Conservation (phyloP, 2,888 invertebrate species). For the Azorinus chamasolen region DNA sequence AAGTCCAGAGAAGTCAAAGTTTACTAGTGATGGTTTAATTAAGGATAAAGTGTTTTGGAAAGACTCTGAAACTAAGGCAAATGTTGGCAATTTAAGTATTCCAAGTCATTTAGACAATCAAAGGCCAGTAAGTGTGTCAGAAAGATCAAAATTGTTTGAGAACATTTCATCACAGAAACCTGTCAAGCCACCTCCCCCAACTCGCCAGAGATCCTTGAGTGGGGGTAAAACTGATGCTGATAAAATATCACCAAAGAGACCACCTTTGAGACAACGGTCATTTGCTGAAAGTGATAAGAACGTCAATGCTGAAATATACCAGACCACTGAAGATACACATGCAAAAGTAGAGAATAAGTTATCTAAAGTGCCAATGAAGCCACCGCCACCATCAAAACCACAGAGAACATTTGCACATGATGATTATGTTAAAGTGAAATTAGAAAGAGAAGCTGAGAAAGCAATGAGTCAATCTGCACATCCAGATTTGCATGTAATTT, state of each 20-base stretch:
- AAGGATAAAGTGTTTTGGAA: too few species aligned
- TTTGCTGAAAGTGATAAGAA: conserved; percentile 31
- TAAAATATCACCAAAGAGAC: conserved; percentile 14
- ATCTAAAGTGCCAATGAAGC: neutral
- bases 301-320: neutral
- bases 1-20: too few species aligned
- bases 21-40: too few species aligned
- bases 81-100: neutral
- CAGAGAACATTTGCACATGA: conserved; percentile 80
- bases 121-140: conserved; percentile 66
- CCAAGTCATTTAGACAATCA: conserved; percentile 2
- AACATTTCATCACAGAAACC: conserved; percentile 10
- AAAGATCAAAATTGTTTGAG: conserved; percentile 73
- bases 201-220: conserved; percentile 18
- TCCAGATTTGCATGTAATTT: too few species aligned
- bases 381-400: conserved; percentile 73
- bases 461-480: neutral
- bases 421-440: conserved; percentile 74
- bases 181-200: conserved; percentile 37
- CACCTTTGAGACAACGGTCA: conserved; percentile 44
- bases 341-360: neutral
- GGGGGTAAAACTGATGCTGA: conserved; percentile 8
- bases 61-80: too few species aligned
- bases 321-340: neutral
- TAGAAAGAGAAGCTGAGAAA: conserved; percentile 45